These are phyloP conservation scores for Pandemis corylana DNA, from an alignment of 2,888 invertebrate species.

Conservation along the genomic window DNA sequence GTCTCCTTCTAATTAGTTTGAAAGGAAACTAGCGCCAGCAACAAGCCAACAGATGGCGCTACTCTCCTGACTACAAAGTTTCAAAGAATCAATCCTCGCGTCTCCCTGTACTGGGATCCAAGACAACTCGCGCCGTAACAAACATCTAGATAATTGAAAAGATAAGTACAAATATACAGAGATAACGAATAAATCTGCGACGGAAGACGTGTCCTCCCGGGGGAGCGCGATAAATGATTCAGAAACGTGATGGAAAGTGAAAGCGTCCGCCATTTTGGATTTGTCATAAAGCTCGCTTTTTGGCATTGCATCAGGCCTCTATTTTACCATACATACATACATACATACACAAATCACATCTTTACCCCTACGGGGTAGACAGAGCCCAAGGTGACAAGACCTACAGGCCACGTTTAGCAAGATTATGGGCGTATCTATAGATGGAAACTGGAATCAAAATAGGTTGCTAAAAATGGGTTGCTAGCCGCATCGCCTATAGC, in stretches of 20 bases:
- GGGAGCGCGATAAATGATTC: not conserved
- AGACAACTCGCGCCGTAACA: not conserved
- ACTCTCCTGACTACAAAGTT: not conserved
- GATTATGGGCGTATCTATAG: too few relatives aligned
- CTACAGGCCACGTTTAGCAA: too few relatives aligned
- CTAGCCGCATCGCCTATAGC: too few relatives aligned
- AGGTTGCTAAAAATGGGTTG: too few relatives aligned
- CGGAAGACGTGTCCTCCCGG: not conserved
- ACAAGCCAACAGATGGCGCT: too few relatives aligned
- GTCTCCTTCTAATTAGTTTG: too few relatives aligned
- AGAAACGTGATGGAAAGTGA: not conserved
- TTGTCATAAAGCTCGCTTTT: not conserved
- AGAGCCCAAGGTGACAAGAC: too few relatives aligned
- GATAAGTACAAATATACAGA: constrained; percentile 3
- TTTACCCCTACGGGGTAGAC: too few relatives aligned
- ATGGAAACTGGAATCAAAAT: too few relatives aligned
- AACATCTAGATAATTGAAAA: constrained; percentile 24
- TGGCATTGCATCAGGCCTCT: not conserved
- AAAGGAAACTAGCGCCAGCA: too few relatives aligned
- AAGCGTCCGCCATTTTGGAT: not conserved
- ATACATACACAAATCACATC: too few relatives aligned
- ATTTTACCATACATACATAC: too few relatives aligned
- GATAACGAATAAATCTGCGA: constrained; percentile 18
- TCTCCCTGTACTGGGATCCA: not conserved
- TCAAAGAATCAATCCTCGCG: not conserved